Conservation (phyloP, 2,113 vertebrate genomes). For the Capra hircus region DNA sequence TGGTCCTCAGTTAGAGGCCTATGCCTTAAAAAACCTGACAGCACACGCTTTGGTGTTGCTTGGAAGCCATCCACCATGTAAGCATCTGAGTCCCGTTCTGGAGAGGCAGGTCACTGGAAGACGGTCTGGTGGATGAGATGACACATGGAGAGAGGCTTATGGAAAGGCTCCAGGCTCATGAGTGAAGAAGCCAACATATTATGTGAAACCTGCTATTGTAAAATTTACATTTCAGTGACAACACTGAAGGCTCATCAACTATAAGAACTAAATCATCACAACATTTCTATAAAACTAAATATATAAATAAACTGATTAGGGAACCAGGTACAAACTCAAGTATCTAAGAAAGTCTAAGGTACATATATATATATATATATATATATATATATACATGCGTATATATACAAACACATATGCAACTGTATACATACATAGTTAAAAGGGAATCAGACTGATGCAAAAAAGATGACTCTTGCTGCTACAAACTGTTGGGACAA, state of each 20-base stretch:
- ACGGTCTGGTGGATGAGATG: background rate
- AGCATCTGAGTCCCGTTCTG: background rate
- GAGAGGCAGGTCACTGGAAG: background rate
- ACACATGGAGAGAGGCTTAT: background rate
- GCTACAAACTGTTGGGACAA: background rate
- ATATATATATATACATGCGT: rapidly evolving
- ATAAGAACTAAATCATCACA: background rate
- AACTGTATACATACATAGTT: background rate
- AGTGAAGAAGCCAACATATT: background rate
- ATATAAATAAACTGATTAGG: background rate
- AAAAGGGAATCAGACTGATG: background rate
- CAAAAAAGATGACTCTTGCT: background rate
- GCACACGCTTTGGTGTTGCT: background rate
- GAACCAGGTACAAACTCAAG: background rate
- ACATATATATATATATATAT: background rate
- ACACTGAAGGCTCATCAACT: background rate
- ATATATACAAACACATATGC: background rate
- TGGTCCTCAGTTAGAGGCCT: background rate
- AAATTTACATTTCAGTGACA: background rate
- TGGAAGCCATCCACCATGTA: background rate
- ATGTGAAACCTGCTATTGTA: background rate
- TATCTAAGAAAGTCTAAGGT: background rate
- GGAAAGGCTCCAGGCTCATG: background rate
- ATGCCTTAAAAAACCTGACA: background rate
- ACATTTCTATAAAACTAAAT: background rate